These are phyloP conservation scores for Saguinus midas DNA, from an alignment of 2,113 vertebrate genomes.

Conservation along the genomic window DNA sequence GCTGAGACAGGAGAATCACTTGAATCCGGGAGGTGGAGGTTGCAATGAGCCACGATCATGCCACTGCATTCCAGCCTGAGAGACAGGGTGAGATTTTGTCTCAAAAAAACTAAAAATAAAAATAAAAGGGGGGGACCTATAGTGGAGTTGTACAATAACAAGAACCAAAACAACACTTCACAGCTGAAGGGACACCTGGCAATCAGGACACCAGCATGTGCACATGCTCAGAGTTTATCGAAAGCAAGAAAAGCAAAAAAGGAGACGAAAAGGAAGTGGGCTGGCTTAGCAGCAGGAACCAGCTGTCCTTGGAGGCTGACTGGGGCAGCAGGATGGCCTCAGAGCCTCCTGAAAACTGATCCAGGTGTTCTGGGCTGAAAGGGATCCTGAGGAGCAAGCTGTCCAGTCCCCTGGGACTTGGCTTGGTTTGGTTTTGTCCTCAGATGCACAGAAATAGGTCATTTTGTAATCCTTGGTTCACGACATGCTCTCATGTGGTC, in stretches of 20 bases:
- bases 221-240: neutral
- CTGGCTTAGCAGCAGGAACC: neutral
- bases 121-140: neutral
- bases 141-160: neutral
- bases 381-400: neutral
- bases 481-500: rapidly evolving
- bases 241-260: neutral
- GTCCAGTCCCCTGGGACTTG: neutral
- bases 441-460: neutral
- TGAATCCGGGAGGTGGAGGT: too few relatives aligned
- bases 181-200: neutral
- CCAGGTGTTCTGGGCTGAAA: neutral
- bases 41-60: too few relatives aligned
- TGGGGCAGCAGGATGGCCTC: neutral
- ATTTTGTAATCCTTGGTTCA: too few relatives aligned
- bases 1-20: too few relatives aligned
- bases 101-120: too few relatives aligned
- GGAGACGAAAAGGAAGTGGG: neutral
- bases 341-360: neutral
- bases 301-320: neutral
- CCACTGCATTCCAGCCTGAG: too few relatives aligned
- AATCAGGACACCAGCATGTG: rapidly evolving
- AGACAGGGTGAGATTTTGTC: too few relatives aligned
- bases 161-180: rapidly evolving
- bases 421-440: neutral